Evolutionary conservation across 2,797 vertebrate species (phyloP).

Genomic region (Cossypha polioptera): DNA sequence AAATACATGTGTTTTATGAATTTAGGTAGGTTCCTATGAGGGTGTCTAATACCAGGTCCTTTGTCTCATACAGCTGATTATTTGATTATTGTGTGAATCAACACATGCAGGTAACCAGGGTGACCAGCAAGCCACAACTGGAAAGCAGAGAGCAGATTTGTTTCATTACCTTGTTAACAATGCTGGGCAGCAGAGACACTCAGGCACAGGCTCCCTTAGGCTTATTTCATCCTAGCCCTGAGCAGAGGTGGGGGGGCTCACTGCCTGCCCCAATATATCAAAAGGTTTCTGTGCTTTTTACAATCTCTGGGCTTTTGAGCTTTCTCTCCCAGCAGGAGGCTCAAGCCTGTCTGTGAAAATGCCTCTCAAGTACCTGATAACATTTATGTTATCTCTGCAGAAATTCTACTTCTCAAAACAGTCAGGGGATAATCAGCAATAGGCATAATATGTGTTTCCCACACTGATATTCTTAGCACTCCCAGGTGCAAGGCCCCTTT

Average conservation of each 20-base stretch:
- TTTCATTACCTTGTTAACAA: neutral
- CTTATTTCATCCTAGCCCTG: neutral
- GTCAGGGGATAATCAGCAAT: neutral
- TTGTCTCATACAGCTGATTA: neutral
- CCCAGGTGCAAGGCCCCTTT: neutral
- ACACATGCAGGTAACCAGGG: too few species aligned
- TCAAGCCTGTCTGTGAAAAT: neutral
- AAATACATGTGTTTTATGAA: neutral
- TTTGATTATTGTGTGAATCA: neutral
- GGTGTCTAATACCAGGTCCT: neutral
- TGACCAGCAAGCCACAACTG: neutral
- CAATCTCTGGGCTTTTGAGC: neutral
- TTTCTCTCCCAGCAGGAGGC: neutral
- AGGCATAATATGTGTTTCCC: neutral
- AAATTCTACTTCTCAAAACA: neutral
- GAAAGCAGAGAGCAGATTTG: neutral
- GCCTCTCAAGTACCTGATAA: neutral
- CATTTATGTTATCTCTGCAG: neutral
- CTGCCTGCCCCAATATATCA: neutral
- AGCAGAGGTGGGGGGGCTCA: neutral
- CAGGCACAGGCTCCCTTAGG: rapidly evolving
- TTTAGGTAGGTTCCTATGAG: neutral
- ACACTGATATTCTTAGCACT: neutral
- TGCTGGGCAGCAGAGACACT: neutral
- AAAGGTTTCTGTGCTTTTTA: neutral